phyloP scores from a whole-genome alignment of 2,888 invertebrate genomes.

The Iphiclides podalirius region DNA sequence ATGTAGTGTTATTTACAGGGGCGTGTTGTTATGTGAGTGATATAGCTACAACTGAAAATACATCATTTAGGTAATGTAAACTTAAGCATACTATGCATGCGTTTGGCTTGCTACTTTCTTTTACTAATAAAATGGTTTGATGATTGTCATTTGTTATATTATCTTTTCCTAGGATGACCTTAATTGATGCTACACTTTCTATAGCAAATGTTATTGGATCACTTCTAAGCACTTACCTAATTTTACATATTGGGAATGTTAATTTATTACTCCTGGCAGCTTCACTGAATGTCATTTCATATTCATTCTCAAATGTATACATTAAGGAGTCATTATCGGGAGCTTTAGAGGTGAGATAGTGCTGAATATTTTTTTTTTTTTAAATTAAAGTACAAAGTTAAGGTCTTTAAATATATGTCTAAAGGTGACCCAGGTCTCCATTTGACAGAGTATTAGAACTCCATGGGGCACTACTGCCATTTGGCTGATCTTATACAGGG shows the following conservation, averaged over 20 bases:
- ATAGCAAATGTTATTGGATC: conserved; percentile 82
- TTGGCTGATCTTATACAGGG: no score
- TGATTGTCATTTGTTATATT: not conserved
- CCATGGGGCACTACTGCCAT: no score
- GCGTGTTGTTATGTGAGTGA: conserved; percentile 84
- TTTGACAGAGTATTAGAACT: no score
- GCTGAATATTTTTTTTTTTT: no score
- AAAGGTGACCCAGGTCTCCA: no score
- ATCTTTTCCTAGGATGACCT: conserved; percentile 78
- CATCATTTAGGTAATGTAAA: conserved; percentile 78
- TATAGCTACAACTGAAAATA: conserved; percentile 76
- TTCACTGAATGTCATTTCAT: conserved; percentile 61
- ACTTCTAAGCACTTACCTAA: conserved; percentile 80
- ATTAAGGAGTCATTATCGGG: conserved; percentile 75
- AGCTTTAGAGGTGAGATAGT: conserved; percentile 49
- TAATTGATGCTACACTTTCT: conserved; percentile 80
- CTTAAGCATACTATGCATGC: no score
- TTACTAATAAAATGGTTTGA: no score
- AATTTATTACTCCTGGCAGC: conserved; percentile 73
- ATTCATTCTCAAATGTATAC: conserved; percentile 67
- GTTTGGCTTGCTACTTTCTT: no score
- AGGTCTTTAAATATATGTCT: no score
- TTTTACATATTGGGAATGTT: conserved; percentile 75
- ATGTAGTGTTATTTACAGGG: conserved; percentile 81
- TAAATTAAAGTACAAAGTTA: no score